A percentile compares a stretch with the other conserved stretches of the same genome.
phyloP scores from a whole-genome alignment of 2,113 vertebrate genomes.

The Patagioenas fasciata region DNA sequence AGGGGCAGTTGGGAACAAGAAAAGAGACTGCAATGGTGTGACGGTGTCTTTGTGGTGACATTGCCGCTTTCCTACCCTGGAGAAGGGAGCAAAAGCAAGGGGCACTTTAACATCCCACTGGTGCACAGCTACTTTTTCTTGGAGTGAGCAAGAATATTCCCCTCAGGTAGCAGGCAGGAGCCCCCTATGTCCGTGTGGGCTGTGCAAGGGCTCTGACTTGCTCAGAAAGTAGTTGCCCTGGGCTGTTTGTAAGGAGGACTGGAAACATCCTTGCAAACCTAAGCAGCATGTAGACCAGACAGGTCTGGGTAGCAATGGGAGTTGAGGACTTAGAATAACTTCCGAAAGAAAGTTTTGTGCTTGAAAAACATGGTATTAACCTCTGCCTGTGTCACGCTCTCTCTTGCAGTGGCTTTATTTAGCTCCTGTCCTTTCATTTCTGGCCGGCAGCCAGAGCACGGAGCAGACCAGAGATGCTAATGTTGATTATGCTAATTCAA shows the following conservation, averaged over 20 bases:
- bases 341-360: neutral
- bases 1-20: accelerated
- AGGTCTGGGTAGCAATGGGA: neutral
- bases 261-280: neutral
- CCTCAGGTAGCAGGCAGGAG: neutral
- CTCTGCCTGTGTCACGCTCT: neutral
- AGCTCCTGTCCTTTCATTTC: neutral
- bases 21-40: accelerated
- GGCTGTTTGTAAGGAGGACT: neutral
- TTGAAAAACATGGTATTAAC: neutral
- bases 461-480: neutral
- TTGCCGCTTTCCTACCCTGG: neutral
- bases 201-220: neutral
- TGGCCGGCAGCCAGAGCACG: neutral
- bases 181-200: accelerated
- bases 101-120: neutral
- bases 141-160: neutral
- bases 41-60: neutral
- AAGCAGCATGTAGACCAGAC: accelerated
- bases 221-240: neutral
- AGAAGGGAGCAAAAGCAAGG: neutral
- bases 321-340: neutral
- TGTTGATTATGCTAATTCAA: conserved; percentile 21
- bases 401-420: neutral
- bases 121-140: neutral